Evolutionary conservation across 2,797 vertebrate species (phyloP).

Genomic region (Pseudochirops corinnae): DNA sequence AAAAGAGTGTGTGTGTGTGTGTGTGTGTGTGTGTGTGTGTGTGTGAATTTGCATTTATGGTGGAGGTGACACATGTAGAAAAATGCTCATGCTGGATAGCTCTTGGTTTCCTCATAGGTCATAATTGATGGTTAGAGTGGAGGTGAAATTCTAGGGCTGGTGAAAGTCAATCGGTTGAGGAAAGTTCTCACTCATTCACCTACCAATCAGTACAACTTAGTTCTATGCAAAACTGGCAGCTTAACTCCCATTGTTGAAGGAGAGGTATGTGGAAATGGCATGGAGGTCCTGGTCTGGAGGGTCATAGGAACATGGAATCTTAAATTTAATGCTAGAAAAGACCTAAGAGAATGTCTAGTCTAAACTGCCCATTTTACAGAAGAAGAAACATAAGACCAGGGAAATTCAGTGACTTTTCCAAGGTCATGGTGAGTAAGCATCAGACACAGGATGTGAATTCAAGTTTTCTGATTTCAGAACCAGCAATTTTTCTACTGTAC

Average conservation of each 20-base stretch:
- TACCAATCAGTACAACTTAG: neutral
- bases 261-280: neutral
- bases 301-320: neutral
- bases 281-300: neutral
- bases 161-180: neutral
- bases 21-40: neutral
- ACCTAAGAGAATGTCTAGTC: neutral
- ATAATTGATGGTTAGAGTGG: neutral
- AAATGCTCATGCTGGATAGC: neutral
- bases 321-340: neutral
- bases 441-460: neutral
- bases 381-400: neutral
- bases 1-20: neutral
- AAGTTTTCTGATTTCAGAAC: neutral
- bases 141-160: neutral
- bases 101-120: neutral
- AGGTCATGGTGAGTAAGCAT: neutral
- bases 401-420: neutral
- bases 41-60: neutral
- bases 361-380: neutral
- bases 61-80: neutral
- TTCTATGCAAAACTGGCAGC: neutral
- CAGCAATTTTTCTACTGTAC: neutral
- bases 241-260: neutral
- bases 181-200: neutral